Evolutionary conservation across 2,888 invertebrate genomes (phyloP).

Genomic region (Lymantria dispar): DNA sequence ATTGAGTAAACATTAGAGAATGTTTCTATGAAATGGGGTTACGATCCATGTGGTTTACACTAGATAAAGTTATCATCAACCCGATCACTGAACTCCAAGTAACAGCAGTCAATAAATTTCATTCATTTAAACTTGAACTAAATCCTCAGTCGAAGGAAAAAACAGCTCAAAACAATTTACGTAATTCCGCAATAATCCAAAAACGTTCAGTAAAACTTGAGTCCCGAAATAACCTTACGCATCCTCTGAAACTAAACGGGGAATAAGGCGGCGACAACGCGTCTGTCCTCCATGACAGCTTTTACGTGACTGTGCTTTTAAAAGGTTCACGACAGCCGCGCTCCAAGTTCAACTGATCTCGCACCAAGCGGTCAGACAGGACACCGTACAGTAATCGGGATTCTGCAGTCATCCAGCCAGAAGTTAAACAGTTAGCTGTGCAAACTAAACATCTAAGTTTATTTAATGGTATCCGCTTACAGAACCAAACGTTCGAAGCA

Average conservation of each 20-base stretch:
- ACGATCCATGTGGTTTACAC: conserved; percentile 46
- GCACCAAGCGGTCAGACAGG: conserved; percentile 24
- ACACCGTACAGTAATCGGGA: conserved; percentile 26
- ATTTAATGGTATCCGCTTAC: conserved; percentile 11
- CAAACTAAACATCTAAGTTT: conserved; percentile 9
- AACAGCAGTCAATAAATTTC: conserved; percentile 4
- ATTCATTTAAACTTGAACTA: conserved; percentile 26
- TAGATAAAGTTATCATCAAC: conserved; percentile 42
- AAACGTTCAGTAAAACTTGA: conserved; percentile 49
- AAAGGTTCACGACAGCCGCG: conserved; percentile 19
- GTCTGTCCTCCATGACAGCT: conserved; percentile 50
- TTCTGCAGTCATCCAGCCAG: conserved; percentile 21
- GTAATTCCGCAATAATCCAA: conserved; percentile 58
- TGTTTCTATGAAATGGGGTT: conserved; percentile 43
- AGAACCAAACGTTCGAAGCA: conserved; percentile 6
- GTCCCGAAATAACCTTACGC: conserved; percentile 64
- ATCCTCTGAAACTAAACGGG: conserved; percentile 54
- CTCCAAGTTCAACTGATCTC: conserved; percentile 30
- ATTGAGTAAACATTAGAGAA: conserved; percentile 48
- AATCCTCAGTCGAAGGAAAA: conserved; percentile 14
- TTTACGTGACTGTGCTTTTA: conserved; percentile 51
- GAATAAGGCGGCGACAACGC: conserved; percentile 37
- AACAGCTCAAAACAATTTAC: conserved; percentile 46
- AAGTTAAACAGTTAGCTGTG: conserved; percentile 10
- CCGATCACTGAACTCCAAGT: conserved; percentile 28